Evolutionary conservation across 2,888 invertebrate species (phyloP).

Genomic region (Sialis fuliginosa): DNA sequence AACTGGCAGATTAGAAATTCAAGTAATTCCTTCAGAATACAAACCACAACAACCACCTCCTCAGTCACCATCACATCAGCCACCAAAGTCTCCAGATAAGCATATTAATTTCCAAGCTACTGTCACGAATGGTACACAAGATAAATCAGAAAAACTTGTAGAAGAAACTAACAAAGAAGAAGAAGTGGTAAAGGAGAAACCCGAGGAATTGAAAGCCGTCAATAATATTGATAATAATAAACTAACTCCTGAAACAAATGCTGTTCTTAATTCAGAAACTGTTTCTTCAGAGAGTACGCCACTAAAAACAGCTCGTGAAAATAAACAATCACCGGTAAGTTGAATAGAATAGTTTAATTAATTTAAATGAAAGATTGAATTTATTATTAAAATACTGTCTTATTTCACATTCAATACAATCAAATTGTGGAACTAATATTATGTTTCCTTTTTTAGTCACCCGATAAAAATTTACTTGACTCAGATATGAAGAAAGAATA

Average conservation of each 20-base stretch:
- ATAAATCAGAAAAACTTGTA: not conserved
- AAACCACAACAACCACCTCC: constrained; percentile 1
- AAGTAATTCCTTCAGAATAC: constrained; percentile 39
- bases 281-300: constrained; percentile 3
- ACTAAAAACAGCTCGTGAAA: constrained; percentile 4
- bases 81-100: not conserved
- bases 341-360: too few species aligned
- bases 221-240: constrained; percentile 1
- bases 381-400: too few species aligned
- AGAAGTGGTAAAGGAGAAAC: not conserved
- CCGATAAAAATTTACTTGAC: too few species aligned
- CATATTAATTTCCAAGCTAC: too few species aligned
- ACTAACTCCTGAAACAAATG: constrained; percentile 4
- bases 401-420: too few species aligned
- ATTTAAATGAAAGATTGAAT: too few species aligned
- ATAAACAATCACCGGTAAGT: constrained; percentile 5
- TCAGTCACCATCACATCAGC: constrained; percentile 1
- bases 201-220: constrained; percentile 2
- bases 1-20: constrained; percentile 66
- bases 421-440: too few species aligned
- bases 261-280: constrained; percentile 1
- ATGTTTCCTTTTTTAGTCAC: too few species aligned
- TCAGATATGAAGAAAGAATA: too few species aligned
- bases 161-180: not conserved
- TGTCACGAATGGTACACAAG: not conserved